Evolutionary conservation across 2,797 vertebrate genomes (phyloP).

Genomic region (Paedocypris micromegethes): DNA sequence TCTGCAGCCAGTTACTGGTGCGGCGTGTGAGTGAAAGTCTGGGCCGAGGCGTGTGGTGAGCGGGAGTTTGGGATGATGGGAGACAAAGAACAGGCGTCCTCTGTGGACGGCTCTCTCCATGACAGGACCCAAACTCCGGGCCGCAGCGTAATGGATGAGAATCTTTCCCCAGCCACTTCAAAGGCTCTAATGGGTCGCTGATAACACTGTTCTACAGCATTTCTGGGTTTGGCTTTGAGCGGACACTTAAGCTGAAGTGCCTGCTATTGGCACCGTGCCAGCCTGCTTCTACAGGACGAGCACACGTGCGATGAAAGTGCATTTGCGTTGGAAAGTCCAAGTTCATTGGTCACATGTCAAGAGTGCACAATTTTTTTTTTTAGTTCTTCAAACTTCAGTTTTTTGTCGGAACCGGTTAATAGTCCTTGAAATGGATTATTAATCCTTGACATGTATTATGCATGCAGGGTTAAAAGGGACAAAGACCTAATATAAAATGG

Average conservation of each 20-base stretch:
- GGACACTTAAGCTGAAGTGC: conserved; percentile 27
- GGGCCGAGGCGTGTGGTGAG: conserved; percentile 35
- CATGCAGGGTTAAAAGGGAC: conserved; percentile 46
- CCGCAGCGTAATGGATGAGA: conserved; percentile 50
- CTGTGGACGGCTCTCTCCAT: conserved; percentile 52
- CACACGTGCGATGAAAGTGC: too few species aligned
- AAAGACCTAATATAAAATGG: conserved; percentile 58
- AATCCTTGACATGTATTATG: conserved; percentile 11
- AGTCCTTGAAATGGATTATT: too few species aligned
- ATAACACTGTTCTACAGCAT: conserved; percentile 62
- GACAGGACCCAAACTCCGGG: conserved; percentile 46
- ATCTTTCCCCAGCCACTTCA: conserved; percentile 68
- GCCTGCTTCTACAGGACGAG: background rate
- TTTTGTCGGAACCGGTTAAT: too few species aligned
- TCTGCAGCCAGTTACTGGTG: conserved; percentile 45
- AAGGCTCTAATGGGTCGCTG: conserved; percentile 78
- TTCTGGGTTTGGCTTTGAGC: conserved; percentile 34
- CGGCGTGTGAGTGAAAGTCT: conserved; percentile 28
- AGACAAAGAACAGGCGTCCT: conserved; percentile 71
- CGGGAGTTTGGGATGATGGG: conserved; percentile 56
- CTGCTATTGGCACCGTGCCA: conserved; percentile 31
- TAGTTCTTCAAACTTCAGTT: too few species aligned
- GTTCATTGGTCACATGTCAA: too few species aligned
- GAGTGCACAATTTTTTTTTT: too few species aligned
- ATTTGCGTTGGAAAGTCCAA: too few species aligned